phyloP scores from a whole-genome alignment of 2,113 vertebrate genomes.

The Oncorhynchus kisutch region DNA sequence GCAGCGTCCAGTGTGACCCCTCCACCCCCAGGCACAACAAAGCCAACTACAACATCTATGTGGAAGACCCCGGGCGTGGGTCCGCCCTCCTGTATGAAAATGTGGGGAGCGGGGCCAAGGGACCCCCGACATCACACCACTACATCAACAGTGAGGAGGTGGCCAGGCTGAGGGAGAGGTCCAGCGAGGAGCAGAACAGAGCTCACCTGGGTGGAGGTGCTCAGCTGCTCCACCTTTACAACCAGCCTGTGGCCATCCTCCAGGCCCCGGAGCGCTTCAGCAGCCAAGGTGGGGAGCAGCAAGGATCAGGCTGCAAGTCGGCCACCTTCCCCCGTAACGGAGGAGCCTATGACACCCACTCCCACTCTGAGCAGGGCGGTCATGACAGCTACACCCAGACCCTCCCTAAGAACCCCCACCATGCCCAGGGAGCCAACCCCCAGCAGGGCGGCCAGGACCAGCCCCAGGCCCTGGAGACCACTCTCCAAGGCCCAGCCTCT shows the following conservation, averaged over 20 bases:
- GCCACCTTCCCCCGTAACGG: conserved; percentile 86
- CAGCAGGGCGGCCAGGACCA: conserved; percentile 78
- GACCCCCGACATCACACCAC: conserved; percentile 60
- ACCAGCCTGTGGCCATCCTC: conserved; percentile 85
- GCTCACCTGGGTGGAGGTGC: conserved; percentile 68
- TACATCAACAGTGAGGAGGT: conserved; percentile 71
- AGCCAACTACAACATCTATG: conserved; percentile 88
- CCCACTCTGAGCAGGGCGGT: conserved; percentile 72
- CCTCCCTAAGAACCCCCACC: conserved; percentile 81
- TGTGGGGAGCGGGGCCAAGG: conserved; percentile 57
- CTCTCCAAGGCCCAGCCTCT: conserved; percentile 74
- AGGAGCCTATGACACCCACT: conserved; percentile 73
- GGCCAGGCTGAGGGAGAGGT: conserved; percentile 63
- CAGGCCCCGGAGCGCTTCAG: conserved; percentile 84
- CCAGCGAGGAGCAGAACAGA: conserved; percentile 66
- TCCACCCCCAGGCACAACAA: conserved; percentile 77
- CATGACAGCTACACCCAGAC: conserved; percentile 86
- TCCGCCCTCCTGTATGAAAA: conserved; percentile 63
- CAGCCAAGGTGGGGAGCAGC: conserved; percentile 70
- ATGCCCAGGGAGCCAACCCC: conserved; percentile 68
- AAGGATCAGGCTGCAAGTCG: conserved; percentile 77
- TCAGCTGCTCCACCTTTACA: conserved; percentile 84
- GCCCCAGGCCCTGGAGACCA: conserved; percentile 70
- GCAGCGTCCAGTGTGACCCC: conserved; percentile 72
- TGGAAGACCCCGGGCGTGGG: conserved; percentile 79